These are phyloP conservation scores for Pherbina coryleti DNA, from an alignment of 2,888 invertebrate species.

Conservation along the genomic window DNA sequence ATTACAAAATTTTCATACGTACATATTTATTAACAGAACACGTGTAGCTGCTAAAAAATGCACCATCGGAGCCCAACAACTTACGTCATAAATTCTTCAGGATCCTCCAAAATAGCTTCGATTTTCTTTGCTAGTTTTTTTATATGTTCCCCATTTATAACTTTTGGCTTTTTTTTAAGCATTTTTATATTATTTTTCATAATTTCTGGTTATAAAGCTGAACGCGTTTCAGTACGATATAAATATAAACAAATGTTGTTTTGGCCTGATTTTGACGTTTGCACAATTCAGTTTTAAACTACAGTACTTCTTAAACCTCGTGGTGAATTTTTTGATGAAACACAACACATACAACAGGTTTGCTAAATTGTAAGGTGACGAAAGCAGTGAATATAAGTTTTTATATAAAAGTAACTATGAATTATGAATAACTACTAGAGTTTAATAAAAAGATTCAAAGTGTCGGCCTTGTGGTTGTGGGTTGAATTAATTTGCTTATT, in stretches of 20 bases:
- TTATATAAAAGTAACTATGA: too few species aligned
- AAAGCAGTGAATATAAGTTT: too few species aligned
- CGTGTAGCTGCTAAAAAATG: conserved; percentile 45
- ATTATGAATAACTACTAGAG: too few species aligned
- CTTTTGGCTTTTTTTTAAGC: neutral
- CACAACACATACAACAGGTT: too few species aligned
- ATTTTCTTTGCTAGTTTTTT: conserved; percentile 52
- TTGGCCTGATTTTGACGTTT: conserved; percentile 32
- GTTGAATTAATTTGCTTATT: too few species aligned
- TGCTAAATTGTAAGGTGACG: too few species aligned
- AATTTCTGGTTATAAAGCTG: conserved; percentile 30
- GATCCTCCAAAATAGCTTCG: conserved; percentile 52
- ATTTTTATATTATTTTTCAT: conserved; percentile 25
- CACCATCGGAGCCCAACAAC: conserved; percentile 39
- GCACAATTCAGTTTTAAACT: conserved; percentile 1
- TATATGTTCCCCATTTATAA: conserved; percentile 42
- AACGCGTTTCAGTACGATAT: neutral
- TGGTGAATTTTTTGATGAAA: too few species aligned
- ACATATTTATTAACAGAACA: conserved; percentile 45
- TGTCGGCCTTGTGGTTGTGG: too few species aligned
- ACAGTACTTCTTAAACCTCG: neutral
- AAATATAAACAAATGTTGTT: conserved; percentile 32
- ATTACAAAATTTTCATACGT: neutral
- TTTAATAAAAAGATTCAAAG: too few species aligned
- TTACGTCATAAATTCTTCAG: conserved; percentile 61